Evolutionary conservation across 1,140 invertebrate species (phyloP), one percentile per base, ranked within the genome.

Genomic region (Sitobion miscanthi): DNA sequence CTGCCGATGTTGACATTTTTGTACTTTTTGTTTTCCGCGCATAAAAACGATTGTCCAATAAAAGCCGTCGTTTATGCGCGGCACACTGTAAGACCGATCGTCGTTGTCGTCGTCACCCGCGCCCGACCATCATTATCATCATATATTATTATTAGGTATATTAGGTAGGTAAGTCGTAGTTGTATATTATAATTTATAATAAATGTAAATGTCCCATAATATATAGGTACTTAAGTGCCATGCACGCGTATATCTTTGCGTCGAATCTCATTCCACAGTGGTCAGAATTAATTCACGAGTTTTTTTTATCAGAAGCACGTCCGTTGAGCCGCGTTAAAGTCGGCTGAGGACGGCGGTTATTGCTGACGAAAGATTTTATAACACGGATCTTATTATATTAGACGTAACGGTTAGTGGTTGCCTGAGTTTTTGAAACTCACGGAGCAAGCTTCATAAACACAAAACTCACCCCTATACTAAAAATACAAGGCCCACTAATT

Each of bases 11-110:
- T 86, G 91, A 93, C 91, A 38, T 93, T 93, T 93, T 83, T 54
- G 30, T 77, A 83, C 69, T 54, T 57, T 93, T 93, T 85, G 38
- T 83, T 86, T 93, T 85, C 38, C 11, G 2, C 42, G 35, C 35
- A 92, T 77, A 77, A 85, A 49, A 92, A 92, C 91, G 77, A 92
- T 92, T 93, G 91, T 93, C 91, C 91, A 93, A 93, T 83, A 89
- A 89, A 54, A 89, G 49, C n/a, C 87, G 49, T 83, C 91, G 52
- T 93, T 85, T 86, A 93, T 45, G n/a, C 35, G 14, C 30, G 25
- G 38, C 25, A 45, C 3, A 77, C n/a, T n/a, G 62, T 86, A 52
- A 82, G 83, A 85, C 91, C 47, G 35, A 82, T 54, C 11, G 91
- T 85, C 85, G 77, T 92, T 45, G 77, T 92, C 77, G 77, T 92